phyloP scores from a whole-genome alignment of 2,888 invertebrate genomes.

The Spilosoma lubricipeda region DNA sequence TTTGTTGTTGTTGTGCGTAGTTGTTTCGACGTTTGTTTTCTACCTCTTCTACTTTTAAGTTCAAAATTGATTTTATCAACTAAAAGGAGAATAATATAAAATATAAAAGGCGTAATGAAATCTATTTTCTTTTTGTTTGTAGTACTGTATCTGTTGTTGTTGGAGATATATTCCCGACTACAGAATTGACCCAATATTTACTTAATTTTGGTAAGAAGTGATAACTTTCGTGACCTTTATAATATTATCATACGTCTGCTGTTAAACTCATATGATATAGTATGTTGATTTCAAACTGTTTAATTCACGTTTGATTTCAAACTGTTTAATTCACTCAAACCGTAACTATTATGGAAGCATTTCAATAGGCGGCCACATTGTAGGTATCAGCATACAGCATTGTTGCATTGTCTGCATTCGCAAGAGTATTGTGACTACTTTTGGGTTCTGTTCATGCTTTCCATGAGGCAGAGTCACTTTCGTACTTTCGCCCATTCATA shows the following conservation, averaged over 20 bases:
- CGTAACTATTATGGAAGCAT: background rate
- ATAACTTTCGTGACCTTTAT: slow-evolving; percentile 1
- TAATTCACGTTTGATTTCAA: too few species aligned
- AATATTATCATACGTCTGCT: background rate
- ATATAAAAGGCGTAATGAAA: too few species aligned
- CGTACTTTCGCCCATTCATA: too few species aligned
- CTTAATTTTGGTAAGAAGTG: background rate
- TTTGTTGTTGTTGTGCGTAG: background rate
- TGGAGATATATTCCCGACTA: background rate
- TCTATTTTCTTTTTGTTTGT: background rate
- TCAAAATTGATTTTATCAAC: background rate
- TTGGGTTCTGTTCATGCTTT: too few species aligned
- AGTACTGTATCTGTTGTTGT: background rate
- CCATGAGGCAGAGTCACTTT: too few species aligned
- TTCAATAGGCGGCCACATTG: too few species aligned
- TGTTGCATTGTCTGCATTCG: too few species aligned
- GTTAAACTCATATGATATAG: background rate
- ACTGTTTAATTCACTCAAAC: background rate
- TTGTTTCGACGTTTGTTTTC: too few species aligned
- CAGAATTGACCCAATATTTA: slow-evolving; percentile 1
- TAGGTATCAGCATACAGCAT: too few species aligned
- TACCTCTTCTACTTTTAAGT: too few species aligned
- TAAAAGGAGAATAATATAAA: background rate
- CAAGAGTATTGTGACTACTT: too few species aligned
- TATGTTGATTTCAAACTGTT: background rate